Percentiles rank a stretch among this genome's conserved stretches.
Evolutionary conservation across 2,797 vertebrate genomes (phyloP).

Genomic region (Acrossocheilus fasciatus): DNA sequence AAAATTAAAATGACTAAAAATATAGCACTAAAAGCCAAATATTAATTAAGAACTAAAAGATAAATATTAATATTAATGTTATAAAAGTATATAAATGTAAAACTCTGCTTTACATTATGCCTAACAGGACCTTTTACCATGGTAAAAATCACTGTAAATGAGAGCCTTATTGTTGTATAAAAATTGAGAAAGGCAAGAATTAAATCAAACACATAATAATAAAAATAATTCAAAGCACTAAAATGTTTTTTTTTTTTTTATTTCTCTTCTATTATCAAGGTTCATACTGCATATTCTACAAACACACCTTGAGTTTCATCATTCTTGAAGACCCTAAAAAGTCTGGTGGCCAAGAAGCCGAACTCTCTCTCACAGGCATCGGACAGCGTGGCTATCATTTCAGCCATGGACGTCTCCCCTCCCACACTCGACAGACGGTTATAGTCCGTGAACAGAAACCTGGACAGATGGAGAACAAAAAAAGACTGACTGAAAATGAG

Average conservation of each 20-base stretch:
- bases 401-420: slow-evolving; percentile 98
- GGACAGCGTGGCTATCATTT: slow-evolving; percentile 98
- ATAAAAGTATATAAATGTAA: not conserved
- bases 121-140: not conserved
- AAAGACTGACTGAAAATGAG: slow-evolving; percentile 35
- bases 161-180: not conserved
- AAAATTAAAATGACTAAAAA: not conserved
- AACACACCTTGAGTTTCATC: slow-evolving; percentile 90
- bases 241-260: not conserved
- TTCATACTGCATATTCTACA: not conserved
- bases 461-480: slow-evolving; percentile 66
- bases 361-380: slow-evolving; percentile 98
- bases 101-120: not conserved
- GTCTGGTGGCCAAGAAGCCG: slow-evolving; percentile 95
- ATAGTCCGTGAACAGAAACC: slow-evolving; percentile 98
- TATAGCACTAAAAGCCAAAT: not conserved
- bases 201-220: too few species aligned
- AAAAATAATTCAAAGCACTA: not conserved
- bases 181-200: not conserved
- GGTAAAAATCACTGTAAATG: too few species aligned
- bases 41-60: not conserved
- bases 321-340: slow-evolving; percentile 97
- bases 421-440: slow-evolving; percentile 97
- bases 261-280: not conserved
- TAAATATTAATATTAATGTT: not conserved